Evolutionary conservation across 2,888 invertebrate species (phyloP).

Genomic region (Melipona beecheii): DNA sequence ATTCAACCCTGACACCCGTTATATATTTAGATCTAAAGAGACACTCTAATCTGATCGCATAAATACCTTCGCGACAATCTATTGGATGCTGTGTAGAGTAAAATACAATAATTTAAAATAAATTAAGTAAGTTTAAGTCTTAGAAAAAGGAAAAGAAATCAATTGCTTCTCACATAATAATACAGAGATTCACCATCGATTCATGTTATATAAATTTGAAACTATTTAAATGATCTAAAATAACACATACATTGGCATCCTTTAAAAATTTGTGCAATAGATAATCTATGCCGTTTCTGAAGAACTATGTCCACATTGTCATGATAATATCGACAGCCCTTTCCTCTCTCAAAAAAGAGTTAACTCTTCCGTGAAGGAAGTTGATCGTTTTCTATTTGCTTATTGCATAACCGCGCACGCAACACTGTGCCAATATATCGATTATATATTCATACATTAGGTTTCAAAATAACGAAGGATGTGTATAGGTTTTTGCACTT

Average conservation of each 20-base stretch:
- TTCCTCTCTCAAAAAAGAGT: conserved; percentile 36
- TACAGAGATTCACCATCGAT: too few species aligned
- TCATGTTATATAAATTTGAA: not conserved
- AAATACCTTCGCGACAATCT: conserved; percentile 47
- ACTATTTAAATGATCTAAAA: not conserved
- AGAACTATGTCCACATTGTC: conserved; percentile 31
- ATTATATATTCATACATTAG: conserved; percentile 26
- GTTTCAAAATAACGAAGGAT: conserved; percentile 30
- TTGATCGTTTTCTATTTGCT: conserved; percentile 69
- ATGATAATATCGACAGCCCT: conserved; percentile 48
- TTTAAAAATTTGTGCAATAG: not conserved
- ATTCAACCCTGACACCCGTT: conserved; percentile 79
- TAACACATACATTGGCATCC: not conserved
- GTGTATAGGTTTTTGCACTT: not conserved
- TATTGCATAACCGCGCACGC: conserved; percentile 70
- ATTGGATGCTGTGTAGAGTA: not conserved
- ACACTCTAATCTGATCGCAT: conserved; percentile 74
- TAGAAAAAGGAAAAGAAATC: not conserved
- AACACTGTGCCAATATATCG: conserved; percentile 46
- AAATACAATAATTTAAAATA: not conserved
- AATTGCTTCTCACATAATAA: not conserved
- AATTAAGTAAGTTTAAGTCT: not conserved
- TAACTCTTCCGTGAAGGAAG: conserved; percentile 66
- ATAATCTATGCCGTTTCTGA: conserved; percentile 17
- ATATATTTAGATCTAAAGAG: conserved; percentile 81